Conservation (phyloP, 2,113 vertebrate species). For the Caracal caracal region DNA sequence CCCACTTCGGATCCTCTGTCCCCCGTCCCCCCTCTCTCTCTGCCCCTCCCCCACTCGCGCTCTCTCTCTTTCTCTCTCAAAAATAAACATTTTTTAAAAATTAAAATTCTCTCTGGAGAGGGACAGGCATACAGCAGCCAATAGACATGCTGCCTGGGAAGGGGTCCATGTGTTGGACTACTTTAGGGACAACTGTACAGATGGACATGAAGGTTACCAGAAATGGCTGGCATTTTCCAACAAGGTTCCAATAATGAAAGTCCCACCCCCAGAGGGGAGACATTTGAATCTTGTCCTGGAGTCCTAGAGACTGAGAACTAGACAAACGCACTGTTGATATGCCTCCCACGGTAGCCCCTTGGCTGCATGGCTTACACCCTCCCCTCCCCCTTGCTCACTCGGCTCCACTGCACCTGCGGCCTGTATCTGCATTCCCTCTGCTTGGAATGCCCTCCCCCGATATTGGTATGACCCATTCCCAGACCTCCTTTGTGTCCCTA, state of each 20-base stretch:
- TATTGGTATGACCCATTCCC: neutral
- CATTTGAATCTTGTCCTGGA: neutral
- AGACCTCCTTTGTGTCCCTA: neutral
- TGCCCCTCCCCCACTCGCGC: no score
- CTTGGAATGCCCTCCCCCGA: neutral
- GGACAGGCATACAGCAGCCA: neutral
- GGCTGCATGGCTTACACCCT: neutral
- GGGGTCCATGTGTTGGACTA: accelerated
- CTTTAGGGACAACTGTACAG: neutral
- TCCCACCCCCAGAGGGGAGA: neutral
- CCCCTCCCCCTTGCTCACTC: neutral
- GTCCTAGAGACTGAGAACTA: neutral
- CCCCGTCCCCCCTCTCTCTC: no score
- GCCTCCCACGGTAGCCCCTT: accelerated
- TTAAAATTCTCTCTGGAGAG: neutral
- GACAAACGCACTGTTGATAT: accelerated
- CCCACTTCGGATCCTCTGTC: no score
- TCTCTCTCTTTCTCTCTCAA: no score
- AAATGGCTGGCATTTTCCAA: neutral
- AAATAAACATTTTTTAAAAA: neutral
- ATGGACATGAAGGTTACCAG: neutral
- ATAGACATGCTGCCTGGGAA: neutral
- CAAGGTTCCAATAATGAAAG: neutral
- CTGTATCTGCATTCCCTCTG: accelerated
- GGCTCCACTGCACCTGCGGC: accelerated